Percentiles rank a stretch among this genome's conserved stretches.
These are phyloP conservation scores for Monochamus alternatus DNA, from an alignment of 2,888 invertebrate genomes.

Conservation along the genomic window DNA sequence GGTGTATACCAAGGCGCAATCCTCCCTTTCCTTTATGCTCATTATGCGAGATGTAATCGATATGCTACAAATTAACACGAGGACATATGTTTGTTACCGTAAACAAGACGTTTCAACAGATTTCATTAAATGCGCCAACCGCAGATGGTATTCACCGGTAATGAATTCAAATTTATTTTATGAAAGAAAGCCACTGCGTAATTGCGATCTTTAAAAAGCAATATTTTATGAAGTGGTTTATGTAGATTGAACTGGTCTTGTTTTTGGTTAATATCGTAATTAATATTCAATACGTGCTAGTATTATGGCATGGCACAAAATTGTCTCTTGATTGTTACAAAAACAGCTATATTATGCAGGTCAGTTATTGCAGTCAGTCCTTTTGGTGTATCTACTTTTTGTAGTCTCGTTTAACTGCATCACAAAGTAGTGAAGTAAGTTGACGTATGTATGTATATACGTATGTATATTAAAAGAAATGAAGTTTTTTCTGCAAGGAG, in stretches of 20 bases:
- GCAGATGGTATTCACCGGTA: constrained; percentile 60
- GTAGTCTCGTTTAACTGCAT: background rate
- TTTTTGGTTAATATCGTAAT: constrained; percentile 44
- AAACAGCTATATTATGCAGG: constrained; percentile 40
- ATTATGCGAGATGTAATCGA: constrained; percentile 45
- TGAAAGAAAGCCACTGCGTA: constrained; percentile 60
- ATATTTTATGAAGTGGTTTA: constrained; percentile 62
- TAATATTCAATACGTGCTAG: constrained; percentile 45
- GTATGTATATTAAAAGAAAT: background rate
- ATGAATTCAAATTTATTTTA: constrained; percentile 64
- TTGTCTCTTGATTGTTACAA: constrained; percentile 46
- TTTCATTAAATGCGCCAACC: constrained; percentile 61
- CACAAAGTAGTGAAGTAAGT: background rate
- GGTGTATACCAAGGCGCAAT: constrained; percentile 38
- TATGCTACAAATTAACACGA: constrained; percentile 48
- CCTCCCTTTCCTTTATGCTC: constrained; percentile 43
- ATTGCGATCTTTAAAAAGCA: constrained; percentile 63
- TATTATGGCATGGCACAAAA: constrained; percentile 40
- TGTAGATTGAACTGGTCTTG: constrained; percentile 57
- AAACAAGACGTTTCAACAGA: constrained; percentile 64
- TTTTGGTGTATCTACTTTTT: constrained; percentile 4
- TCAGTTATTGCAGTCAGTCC: constrained; percentile 36
- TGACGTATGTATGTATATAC: no score
- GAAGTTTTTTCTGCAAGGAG: constrained; percentile 5
- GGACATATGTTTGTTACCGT: constrained; percentile 60